Conservation (phyloP, 2,113 vertebrate species). For the Cranoglanis bouderius region DNA sequence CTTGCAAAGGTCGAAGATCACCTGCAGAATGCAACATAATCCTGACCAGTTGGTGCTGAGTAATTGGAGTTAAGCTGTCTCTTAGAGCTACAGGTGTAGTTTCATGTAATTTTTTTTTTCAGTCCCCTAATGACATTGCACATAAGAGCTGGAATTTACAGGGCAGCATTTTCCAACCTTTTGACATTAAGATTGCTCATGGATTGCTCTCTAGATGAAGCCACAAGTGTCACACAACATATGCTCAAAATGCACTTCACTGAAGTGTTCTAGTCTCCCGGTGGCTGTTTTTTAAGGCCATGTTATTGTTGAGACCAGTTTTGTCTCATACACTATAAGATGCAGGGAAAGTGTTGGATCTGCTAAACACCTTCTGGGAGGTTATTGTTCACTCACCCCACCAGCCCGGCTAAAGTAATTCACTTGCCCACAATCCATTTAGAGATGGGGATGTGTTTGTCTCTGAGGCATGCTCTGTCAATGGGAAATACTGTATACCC, state of each 20-base stretch:
- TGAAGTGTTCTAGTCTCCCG: neutral
- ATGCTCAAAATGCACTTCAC: constrained; percentile 13
- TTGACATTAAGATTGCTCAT: constrained; percentile 26
- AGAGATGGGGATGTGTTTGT: constrained; percentile 40
- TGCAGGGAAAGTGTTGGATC: constrained; percentile 17
- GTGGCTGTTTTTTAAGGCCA: neutral
- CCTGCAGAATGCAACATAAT: constrained; percentile 55
- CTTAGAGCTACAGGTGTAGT: constrained; percentile 3
- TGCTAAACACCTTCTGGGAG: constrained; percentile 34
- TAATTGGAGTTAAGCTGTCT: constrained; percentile 59
- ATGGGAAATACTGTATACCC: constrained; percentile 31
- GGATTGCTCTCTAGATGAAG: constrained; percentile 33
- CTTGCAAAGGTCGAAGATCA: constrained; percentile 63
- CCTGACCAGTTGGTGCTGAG: constrained; percentile 62
- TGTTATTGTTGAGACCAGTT: neutral
- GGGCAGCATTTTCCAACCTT: constrained; percentile 24
- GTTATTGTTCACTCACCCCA: constrained; percentile 38
- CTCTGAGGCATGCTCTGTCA: constrained; percentile 32
- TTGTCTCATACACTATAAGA: neutral
- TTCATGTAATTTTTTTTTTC: neutral
- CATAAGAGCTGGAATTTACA: constrained; percentile 20
- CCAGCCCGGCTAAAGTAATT: constrained; percentile 45
- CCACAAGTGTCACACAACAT: constrained; percentile 26
- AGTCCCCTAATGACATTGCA: neutral
- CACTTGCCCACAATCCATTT: constrained; percentile 48